Percentiles rank a stretch among this genome's conserved stretches.
These are phyloP conservation scores for Pseudolaguvia tuberculata DNA, from an alignment of 2,113 vertebrate species.

Conservation along the genomic window DNA sequence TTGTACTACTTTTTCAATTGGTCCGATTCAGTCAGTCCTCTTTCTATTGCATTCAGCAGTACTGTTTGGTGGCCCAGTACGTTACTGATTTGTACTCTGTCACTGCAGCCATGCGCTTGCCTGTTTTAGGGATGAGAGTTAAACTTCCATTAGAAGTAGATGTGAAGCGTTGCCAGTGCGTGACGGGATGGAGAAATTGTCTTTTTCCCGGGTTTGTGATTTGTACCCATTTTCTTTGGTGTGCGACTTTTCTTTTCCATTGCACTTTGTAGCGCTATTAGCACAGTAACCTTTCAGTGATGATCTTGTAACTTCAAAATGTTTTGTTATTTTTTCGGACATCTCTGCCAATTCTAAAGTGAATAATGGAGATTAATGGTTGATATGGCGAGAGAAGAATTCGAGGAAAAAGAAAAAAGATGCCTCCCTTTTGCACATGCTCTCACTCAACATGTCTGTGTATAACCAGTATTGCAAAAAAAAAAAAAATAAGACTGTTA, in stretches of 20 bases:
- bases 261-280: constrained; percentile 38
- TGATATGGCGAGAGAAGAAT: constrained; percentile 6
- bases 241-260: constrained; percentile 27
- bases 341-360: constrained; percentile 13
- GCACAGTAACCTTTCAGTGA: constrained; percentile 17
- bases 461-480: constrained; percentile 60
- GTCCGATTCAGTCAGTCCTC: background rate
- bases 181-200: constrained; percentile 26
- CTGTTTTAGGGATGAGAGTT: constrained; percentile 49
- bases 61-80: constrained; percentile 35
- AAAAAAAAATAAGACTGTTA: constrained; percentile 58
- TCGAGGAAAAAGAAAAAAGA: constrained; percentile 20
- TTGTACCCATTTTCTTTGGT: constrained; percentile 27
- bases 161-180: constrained; percentile 24
- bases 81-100: constrained; percentile 33
- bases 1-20: constrained; percentile 25
- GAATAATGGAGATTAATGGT: constrained; percentile 32
- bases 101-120: constrained; percentile 65
- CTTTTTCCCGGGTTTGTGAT: constrained; percentile 36
- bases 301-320: constrained; percentile 5
- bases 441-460: constrained; percentile 48
- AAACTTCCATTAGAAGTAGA: constrained; percentile 24
- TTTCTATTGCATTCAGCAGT: constrained; percentile 20
- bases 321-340: constrained; percentile 14
- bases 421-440: constrained; percentile 34